Percentiles rank a stretch among this genome's conserved stretches.
phyloP scores from a whole-genome alignment of 2,888 invertebrate genomes.

The Thumatha senex region DNA sequence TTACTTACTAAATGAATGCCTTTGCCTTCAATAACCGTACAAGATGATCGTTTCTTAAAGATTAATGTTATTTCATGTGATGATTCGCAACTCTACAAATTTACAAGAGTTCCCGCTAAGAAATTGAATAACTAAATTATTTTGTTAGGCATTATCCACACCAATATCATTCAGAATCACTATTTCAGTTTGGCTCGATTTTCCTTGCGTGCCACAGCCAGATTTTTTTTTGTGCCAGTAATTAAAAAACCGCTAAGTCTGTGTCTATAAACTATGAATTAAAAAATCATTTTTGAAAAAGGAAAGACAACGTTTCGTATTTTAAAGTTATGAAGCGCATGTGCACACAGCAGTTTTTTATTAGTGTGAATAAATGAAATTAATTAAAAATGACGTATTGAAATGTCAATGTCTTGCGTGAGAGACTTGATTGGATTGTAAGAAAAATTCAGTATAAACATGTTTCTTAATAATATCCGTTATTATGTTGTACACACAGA shows the following conservation, averaged over 20 bases:
- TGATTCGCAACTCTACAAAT: slow-evolving; percentile 31
- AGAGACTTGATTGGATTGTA: neutral
- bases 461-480: neutral
- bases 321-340: neutral
- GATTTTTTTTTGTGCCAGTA: too few species aligned
- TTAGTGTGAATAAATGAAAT: neutral
- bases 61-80: slow-evolving; percentile 26
- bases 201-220: too few species aligned
- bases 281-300: neutral
- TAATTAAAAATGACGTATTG: slow-evolving; percentile 1
- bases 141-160: slow-evolving; percentile 19
- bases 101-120: slow-evolving; percentile 37
- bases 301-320: neutral
- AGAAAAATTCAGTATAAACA: slow-evolving; percentile 3
- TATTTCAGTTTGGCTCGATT: too few species aligned
- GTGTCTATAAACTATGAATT: neutral
- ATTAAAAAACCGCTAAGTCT: neutral
- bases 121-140: slow-evolving; percentile 42
- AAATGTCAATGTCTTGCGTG: slow-evolving; percentile 2
- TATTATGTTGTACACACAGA: too few species aligned
- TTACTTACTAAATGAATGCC: neutral
- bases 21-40: neutral
- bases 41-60: slow-evolving; percentile 9
- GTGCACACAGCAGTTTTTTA: neutral
- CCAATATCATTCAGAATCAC: neutral